A percentile compares a stretch with the other conserved stretches of the same genome.
Conservation (phyloP, 2,113 vertebrate genomes). For the Neodon shergylaensis region DNA sequence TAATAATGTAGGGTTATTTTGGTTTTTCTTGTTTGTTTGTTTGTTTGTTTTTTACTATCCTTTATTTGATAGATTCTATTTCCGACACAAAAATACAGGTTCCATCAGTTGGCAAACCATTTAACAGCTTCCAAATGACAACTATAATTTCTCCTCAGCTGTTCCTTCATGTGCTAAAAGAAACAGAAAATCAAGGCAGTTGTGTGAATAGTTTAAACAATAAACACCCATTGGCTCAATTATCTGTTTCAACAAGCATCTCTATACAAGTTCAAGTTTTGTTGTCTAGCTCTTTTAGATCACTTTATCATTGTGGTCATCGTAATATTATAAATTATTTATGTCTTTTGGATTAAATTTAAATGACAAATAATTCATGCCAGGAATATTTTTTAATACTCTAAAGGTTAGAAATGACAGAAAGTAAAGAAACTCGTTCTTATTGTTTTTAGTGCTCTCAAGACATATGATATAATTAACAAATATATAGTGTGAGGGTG, state of each 20-base stretch:
- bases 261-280: conserved; percentile 1
- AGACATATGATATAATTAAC: neutral
- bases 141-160: conserved; percentile 65
- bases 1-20: conserved; percentile 10
- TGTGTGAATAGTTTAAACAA: conserved; percentile 52
- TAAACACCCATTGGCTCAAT: conserved; percentile 40
- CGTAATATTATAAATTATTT: conserved; percentile 16
- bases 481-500: neutral
- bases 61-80: conserved; percentile 63
- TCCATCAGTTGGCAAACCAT: conserved; percentile 57
- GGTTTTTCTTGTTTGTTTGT: no score
- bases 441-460: neutral
- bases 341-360: neutral
- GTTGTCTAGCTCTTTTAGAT: conserved; percentile 3
- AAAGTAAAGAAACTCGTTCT: neutral
- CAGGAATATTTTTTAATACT: neutral
- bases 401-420: neutral
- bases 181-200: conserved; percentile 39
- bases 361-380: neutral
- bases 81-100: conserved; percentile 32
- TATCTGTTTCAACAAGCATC: conserved; percentile 54
- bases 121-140: conserved; percentile 67
- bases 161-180: conserved; percentile 44
- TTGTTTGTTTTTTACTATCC: neutral
- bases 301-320: neutral